Conservation (phyloP, 2,888 invertebrate species). For the Catocala fraxini region DNA sequence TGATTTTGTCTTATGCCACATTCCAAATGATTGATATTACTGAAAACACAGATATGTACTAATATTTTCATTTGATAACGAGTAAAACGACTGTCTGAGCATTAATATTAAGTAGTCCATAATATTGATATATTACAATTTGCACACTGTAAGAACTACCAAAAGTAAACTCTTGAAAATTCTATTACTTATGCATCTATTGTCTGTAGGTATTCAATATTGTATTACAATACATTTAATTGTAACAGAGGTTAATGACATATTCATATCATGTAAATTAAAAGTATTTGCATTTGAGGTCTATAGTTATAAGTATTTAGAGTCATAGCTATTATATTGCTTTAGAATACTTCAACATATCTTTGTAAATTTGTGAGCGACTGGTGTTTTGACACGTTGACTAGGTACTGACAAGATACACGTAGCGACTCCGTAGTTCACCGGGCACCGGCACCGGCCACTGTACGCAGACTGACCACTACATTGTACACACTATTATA, state of each 20-base stretch:
- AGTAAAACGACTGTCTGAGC: slow-evolving; percentile 27
- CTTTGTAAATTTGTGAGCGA: slow-evolving; percentile 82
- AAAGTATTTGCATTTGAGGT: slow-evolving; percentile 88
- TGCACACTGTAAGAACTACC: slow-evolving; percentile 40
- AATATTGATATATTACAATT: slow-evolving; percentile 27
- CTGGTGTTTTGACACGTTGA: slow-evolving; percentile 41
- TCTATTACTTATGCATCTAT: slow-evolving; percentile 61
- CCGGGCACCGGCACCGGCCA: slow-evolving; percentile 46
- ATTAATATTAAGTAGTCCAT: slow-evolving; percentile 25
- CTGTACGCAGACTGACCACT: slow-evolving; percentile 75
- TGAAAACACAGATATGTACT: slow-evolving; percentile 33
- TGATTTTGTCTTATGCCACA: slow-evolving; percentile 83
- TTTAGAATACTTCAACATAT: slow-evolving; percentile 87
- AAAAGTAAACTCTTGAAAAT: slow-evolving; percentile 46
- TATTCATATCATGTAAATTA: slow-evolving; percentile 88
- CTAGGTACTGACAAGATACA: no score
- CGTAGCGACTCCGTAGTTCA: slow-evolving; percentile 50
- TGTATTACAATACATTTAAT: slow-evolving; percentile 67
- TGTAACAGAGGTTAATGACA: slow-evolving; percentile 85
- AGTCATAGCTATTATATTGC: slow-evolving; percentile 86
- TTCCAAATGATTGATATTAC: slow-evolving; percentile 74
- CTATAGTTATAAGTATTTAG: slow-evolving; percentile 86
- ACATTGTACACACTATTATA: slow-evolving; percentile 54
- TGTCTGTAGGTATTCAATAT: slow-evolving; percentile 74
- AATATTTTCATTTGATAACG: slow-evolving; percentile 31